phyloP scores from a whole-genome alignment of 2,113 vertebrate species.

The Centropristis striata region DNA sequence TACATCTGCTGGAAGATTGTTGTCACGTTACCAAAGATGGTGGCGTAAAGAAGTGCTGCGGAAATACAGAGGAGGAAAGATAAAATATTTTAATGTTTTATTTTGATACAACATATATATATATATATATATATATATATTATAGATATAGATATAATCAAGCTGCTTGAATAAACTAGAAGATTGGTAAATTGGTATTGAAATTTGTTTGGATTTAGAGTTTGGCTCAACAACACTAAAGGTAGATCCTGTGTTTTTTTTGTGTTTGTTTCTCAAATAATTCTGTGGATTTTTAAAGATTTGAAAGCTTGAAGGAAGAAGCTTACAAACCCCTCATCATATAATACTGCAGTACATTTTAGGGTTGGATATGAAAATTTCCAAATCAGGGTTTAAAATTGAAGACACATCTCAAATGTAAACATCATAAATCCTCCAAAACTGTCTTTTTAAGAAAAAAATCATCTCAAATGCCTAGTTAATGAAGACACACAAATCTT shows the following conservation, averaged over 20 bases:
- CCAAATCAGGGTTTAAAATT: not conserved
- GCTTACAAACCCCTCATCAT: not conserved
- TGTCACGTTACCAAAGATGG: constrained; percentile 99
- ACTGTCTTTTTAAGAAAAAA: no score
- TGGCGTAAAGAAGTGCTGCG: constrained; percentile 97
- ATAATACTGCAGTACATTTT: not conserved
- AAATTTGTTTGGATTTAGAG: not conserved
- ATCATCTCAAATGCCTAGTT: not conserved
- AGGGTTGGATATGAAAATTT: not conserved
- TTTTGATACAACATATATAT: not conserved
- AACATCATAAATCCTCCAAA: not conserved
- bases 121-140: no score
- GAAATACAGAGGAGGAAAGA: constrained; percentile 19
- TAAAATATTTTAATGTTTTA: not conserved
- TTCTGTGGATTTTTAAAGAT: not conserved
- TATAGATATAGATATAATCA: no score
- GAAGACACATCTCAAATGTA: no score
- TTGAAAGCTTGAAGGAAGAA: no score
- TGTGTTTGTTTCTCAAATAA: not conserved
- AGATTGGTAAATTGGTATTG: not conserved
- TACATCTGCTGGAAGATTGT: constrained; percentile 99
- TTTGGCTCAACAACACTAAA: not conserved
- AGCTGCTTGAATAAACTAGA: not conserved
- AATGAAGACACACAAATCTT: not conserved
- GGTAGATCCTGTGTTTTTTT: no score